Conservation (phyloP, 2,797 vertebrate genomes). For the Poliocrania exsul region DNA sequence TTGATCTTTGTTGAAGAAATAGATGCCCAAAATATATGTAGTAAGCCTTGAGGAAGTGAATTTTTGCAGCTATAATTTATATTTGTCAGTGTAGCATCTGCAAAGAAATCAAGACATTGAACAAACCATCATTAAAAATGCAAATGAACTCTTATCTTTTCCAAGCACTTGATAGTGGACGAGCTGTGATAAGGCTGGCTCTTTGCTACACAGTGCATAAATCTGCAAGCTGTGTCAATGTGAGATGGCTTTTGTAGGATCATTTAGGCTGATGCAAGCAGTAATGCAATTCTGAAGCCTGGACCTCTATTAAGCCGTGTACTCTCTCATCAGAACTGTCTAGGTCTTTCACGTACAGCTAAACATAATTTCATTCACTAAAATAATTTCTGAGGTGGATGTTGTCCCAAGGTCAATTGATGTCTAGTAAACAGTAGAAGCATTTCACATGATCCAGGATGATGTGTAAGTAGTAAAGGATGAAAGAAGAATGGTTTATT, state of each 20-base stretch:
- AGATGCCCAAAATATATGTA: not conserved
- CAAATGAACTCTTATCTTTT: constrained; percentile 85
- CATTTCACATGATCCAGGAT: not conserved
- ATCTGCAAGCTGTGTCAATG: constrained; percentile 55
- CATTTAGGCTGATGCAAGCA: constrained; percentile 44
- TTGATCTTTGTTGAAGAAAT: not conserved
- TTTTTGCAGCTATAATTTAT: constrained; percentile 47
- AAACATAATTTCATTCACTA: constrained; percentile 29
- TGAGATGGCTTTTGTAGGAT: constrained; percentile 25
- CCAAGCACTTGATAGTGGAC: constrained; percentile 82
- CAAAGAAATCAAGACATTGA: constrained; percentile 49
- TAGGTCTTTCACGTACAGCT: not conserved
- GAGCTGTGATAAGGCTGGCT: constrained; percentile 77
- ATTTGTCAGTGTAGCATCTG: constrained; percentile 32
- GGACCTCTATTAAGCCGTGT: constrained; percentile 27
- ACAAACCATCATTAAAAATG: constrained; percentile 66
- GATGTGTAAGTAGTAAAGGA: not conserved
- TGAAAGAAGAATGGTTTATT: not conserved
- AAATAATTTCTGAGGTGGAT: constrained; percentile 17
- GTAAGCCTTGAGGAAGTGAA: constrained; percentile 12
- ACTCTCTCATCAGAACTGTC: not conserved
- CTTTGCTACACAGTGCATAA: constrained; percentile 20
- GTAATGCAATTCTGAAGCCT: constrained; percentile 47
- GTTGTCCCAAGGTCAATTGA: not conserved
- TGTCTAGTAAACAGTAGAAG: not conserved